Base-by-base conservation (phyloP, 2,113 vertebrate genomes). In the Tupaia chinensis region DNA sequence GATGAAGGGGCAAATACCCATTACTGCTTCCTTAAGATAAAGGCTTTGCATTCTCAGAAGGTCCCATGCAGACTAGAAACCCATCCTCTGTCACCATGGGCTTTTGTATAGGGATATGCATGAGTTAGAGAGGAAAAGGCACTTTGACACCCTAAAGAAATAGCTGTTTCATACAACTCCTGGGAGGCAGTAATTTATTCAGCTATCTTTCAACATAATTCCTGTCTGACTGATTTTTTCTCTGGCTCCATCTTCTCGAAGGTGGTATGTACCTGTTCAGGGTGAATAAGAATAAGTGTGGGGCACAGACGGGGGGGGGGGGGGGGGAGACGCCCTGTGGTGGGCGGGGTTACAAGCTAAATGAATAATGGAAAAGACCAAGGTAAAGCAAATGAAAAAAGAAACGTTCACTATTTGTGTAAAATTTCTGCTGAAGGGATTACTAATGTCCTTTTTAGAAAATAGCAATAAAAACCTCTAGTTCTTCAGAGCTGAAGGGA, bases 181-280 rank as follows among this genome's bases (percentile, higher is more conserved):
- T 84, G 89, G 87, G 77, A 89, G 91, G 70, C 14, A 29, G 77
- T 87, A 79, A 97, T 89, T 77, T 92, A 95, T 89, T 93, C 84
- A 95, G 84, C 70, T 80, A 83, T 83, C 81, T 95, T 90, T 92
- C 91, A 95, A 87, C 85, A 25, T 92, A 89, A 95, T 84, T 95
- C 84, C 86, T 76, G 29, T 84, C 88, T 90, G 44, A 60, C 88
- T 92, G 70, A 61, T 91, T 87, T 84, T 76, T 34, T 87, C 81
- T 60, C 85, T 84, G 92, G 61, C 78, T 88, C 65, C 92, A 9
- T 85, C 83, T 94, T 85, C 87, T 87, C 78, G 77, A 60, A 89
- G 80, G 91, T 87, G 85, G 77, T 6, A 56, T 56, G 74, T 70
- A 91, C 82, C 81, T 94, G 83, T 86, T 72, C 89, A 27, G 92